Percentiles rank a stretch among this genome's conserved stretches.
These are phyloP conservation scores for Psylliodes chrysocephalus DNA, from an alignment of 2,888 invertebrate species.

Conservation along the genomic window DNA sequence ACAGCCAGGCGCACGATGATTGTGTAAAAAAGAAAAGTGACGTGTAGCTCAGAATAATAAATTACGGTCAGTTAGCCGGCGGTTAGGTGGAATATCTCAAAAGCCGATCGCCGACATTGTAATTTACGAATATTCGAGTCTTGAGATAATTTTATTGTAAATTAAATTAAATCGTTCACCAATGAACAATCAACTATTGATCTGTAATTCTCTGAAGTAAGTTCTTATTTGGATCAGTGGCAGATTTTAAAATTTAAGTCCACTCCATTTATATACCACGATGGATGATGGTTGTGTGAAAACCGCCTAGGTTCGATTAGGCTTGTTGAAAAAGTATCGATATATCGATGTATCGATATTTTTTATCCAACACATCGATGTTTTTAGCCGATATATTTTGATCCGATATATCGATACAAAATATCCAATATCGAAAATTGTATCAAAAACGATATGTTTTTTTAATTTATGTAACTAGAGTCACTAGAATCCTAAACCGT, in stretches of 20 bases:
- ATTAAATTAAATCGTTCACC: conserved; percentile 46
- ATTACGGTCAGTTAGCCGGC: conserved; percentile 53
- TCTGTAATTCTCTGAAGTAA: conserved; percentile 18
- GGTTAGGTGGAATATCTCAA: conserved; percentile 54
- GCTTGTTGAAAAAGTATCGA: no score
- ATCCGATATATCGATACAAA: no score
- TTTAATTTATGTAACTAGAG: no score
- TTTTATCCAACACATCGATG: no score
- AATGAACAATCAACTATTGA: conserved; percentile 35
- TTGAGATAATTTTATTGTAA: conserved; percentile 46
- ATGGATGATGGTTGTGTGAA: no score
- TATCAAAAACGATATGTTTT: no score
- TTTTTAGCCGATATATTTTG: no score
- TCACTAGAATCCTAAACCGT: no score
- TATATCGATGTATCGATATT: no score
- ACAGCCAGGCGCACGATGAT: conserved; percentile 50
- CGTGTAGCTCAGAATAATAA: conserved; percentile 54
- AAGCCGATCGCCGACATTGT: conserved; percentile 55
- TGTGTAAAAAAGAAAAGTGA: conserved; percentile 52
- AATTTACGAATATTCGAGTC: conserved; percentile 54
- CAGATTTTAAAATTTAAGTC: background rate
- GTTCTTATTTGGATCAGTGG: conserved; percentile 15
- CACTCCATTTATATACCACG: no score
- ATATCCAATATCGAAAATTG: no score
- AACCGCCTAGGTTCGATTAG: no score